Base-by-base conservation (phyloP, 2,797 vertebrate genomes). In the Lacerta agilis region DNA sequence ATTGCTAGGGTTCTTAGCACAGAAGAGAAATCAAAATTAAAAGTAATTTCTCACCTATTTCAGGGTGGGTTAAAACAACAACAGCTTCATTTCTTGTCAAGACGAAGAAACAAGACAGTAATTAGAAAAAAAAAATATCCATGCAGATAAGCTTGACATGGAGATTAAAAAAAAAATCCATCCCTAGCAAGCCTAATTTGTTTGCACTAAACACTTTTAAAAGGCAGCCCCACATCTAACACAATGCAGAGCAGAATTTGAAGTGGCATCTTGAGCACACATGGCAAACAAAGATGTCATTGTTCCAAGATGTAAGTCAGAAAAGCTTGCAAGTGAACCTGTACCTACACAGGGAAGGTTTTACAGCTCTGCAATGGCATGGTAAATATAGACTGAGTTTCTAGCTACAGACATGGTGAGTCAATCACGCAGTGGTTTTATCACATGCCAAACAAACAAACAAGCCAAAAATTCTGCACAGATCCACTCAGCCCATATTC, bases 401-500 rank as follows among this genome's bases (percentile, higher is more conserved):
- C 29, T 69, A 81, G 71, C 72, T 8, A n/a, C 71, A 27, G 38
- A 29, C 25, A 67, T 8, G 25, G 72, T 80, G 78, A 80, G 85
- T 81, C 58, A 85, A 73, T 85, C 67, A 79, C 20, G 11, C 33
- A 27, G 36, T 78, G 81, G 77, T 41, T 87, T 76, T 75, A 80
- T 66, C 77, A 38, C 71, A 86, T 81, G 78, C 38, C 87, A 85
- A 49, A 81, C 49, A 55, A 55, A 64, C 61, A 64, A 64, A 18
- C 61, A 18, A 18, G 17, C 61, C 5, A 7, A 82, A 64, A 66
- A 67, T 20, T 67, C 71, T 25, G 38, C 79, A 77, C 33, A 33
- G 64, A 83, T 71, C 81, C 49, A 84, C 27, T 89, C 71, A 82
- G 77, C 36, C 83, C 43, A 41, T 78, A 69, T 86, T 81, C 43